A percentile compares a stretch with the other conserved stretches of the same genome.
Conservation (phyloP, 2,888 invertebrate genomes). For the Coecobrya sp. region DNA sequence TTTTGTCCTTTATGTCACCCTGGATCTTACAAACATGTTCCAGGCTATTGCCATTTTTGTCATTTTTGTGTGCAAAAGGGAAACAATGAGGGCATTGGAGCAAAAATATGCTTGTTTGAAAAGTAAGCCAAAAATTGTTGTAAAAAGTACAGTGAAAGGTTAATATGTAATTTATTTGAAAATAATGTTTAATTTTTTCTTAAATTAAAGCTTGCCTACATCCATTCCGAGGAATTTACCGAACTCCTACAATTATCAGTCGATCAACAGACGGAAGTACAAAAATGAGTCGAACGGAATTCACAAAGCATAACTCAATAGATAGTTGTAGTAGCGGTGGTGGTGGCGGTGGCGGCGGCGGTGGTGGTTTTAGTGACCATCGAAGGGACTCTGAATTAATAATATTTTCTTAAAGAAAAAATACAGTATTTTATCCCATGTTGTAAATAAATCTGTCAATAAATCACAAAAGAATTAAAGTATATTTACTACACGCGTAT, state of each 20-base stretch:
- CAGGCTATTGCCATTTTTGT: constrained; percentile 89
- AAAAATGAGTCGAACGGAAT: constrained; percentile 81
- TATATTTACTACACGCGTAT: neutral
- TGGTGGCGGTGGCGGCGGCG: neutral
- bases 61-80: constrained; percentile 92
- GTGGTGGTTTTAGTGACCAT: constrained; percentile 14
- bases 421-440: neutral
- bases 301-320: constrained; percentile 56
- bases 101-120: constrained; percentile 88
- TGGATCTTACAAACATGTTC: constrained; percentile 91
- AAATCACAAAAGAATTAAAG: neutral
- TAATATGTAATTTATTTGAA: no score
- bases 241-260: constrained; percentile 69
- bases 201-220: constrained; percentile 61
- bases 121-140: no score
- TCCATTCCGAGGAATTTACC: constrained; percentile 71
- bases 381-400: constrained; percentile 69
- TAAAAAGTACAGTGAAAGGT: no score
- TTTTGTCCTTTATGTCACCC: no score
- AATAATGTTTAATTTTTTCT: no score
- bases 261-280: constrained; percentile 82
- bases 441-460: neutral
- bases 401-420: constrained; percentile 57
- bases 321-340: constrained; percentile 35
- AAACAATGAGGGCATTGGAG: constrained; percentile 90